phyloP scores from a whole-genome alignment of 2,888 invertebrate genomes.

The Agrochola litura region DNA sequence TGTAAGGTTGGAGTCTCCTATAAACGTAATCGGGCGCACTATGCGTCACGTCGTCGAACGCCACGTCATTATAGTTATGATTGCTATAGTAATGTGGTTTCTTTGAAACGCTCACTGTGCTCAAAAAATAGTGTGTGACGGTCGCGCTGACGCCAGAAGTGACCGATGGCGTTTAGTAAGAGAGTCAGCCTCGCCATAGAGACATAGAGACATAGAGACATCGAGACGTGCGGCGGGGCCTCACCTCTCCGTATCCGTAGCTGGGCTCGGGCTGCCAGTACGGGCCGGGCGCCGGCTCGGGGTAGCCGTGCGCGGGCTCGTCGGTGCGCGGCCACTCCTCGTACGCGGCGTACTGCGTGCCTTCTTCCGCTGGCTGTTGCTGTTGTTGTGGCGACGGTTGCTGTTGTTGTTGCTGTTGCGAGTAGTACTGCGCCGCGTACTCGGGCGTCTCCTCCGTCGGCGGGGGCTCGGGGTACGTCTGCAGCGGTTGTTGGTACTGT shows the following conservation, averaged over 20 bases:
- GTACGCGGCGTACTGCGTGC: constrained; percentile 59
- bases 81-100: no score
- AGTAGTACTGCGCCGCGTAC: constrained; percentile 72
- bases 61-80: background rate
- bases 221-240: constrained; percentile 39
- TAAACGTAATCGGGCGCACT: background rate
- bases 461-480: constrained; percentile 62
- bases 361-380: constrained; percentile 49
- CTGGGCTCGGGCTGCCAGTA: constrained; percentile 74
- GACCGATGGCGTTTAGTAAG: background rate
- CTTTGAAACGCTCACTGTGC: background rate
- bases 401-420: constrained; percentile 52
- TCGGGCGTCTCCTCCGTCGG: constrained; percentile 69
- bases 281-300: constrained; percentile 21
- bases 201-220: no score
- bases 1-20: background rate
- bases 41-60: background rate
- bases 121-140: background rate
- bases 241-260: constrained; percentile 77
- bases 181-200: background rate
- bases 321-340: constrained; percentile 68
- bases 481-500: constrained; percentile 66
- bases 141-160: background rate
- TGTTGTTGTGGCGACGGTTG: constrained; percentile 44
- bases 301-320: constrained; percentile 68